A percentile compares a stretch with the other conserved stretches of the same genome.
Evolutionary conservation across 2,113 vertebrate species (phyloP).

Genomic region (Cyanistes caeruleus): DNA sequence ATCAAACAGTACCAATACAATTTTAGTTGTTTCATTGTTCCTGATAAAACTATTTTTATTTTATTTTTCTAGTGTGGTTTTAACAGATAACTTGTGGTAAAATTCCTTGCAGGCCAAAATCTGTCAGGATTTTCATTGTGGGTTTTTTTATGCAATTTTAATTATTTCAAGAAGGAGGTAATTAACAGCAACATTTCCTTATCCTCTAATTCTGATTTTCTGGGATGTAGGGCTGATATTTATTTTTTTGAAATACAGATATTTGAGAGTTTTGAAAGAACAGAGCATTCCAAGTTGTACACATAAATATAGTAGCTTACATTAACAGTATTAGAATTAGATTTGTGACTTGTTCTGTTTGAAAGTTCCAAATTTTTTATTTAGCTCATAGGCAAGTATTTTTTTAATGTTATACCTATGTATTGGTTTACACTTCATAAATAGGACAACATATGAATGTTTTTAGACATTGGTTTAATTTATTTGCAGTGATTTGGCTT

Average conservation of each 20-base stretch:
- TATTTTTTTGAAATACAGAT: not conserved
- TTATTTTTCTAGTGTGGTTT: not conserved
- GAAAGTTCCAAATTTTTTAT: not conserved
- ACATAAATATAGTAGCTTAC: not conserved
- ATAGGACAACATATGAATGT: not conserved
- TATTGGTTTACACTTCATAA: not conserved
- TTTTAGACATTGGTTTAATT: not conserved
- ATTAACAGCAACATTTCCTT: not conserved
- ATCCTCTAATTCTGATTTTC: not conserved
- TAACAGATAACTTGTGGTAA: not conserved
- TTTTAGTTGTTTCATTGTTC: not conserved
- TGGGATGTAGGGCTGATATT: not conserved
- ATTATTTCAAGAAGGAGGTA: not conserved
- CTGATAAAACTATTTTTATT: not conserved
- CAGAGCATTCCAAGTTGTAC: not conserved
- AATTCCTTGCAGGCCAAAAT: not conserved
- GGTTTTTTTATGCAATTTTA: not conserved
- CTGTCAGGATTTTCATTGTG: not conserved
- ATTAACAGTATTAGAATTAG: not conserved
- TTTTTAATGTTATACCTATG: not conserved
- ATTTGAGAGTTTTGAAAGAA: not conserved
- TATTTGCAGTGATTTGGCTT: constrained; percentile 3
- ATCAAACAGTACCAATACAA: not conserved
- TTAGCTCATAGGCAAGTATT: not conserved
- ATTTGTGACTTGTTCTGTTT: not conserved